Evolutionary conservation across 2,797 vertebrate genomes (phyloP).

Genomic region (Argya squamiceps): DNA sequence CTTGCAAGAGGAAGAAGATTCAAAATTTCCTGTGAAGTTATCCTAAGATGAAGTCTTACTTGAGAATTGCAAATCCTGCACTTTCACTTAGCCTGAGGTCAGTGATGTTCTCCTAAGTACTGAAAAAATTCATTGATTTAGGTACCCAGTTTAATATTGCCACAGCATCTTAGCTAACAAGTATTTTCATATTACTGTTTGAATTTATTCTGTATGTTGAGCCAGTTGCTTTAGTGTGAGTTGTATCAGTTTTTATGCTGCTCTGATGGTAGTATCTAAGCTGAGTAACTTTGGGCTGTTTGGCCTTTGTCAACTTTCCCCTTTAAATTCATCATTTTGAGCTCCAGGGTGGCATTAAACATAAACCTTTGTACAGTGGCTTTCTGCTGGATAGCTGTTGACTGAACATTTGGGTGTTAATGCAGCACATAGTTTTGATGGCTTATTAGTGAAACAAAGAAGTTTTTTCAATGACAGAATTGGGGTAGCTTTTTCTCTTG

Average conservation of each 20-base stretch:
- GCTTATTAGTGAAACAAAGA: background rate
- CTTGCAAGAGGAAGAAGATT: background rate
- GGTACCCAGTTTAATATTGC: background rate
- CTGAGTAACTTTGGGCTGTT: background rate
- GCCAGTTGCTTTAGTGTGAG: background rate
- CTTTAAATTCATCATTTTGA: background rate
- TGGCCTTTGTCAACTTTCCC: background rate
- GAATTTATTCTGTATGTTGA: background rate
- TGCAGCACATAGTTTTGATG: background rate
- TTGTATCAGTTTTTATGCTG: background rate
- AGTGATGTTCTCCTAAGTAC: background rate
- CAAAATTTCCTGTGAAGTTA: background rate
- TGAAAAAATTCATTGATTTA: background rate
- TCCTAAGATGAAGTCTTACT: background rate
- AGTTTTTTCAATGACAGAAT: background rate
- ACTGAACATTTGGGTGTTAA: background rate
- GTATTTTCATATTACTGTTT: background rate
- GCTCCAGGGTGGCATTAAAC: background rate
- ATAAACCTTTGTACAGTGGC: background rate
- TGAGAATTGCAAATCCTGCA: background rate
- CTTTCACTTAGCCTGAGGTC: background rate
- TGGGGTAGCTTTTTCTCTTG: background rate
- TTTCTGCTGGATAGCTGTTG: background rate
- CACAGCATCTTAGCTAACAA: background rate
- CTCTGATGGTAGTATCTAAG: background rate